Conservation (phyloP, 2,113 vertebrate genomes). For the Atlantisia rogersi region DNA sequence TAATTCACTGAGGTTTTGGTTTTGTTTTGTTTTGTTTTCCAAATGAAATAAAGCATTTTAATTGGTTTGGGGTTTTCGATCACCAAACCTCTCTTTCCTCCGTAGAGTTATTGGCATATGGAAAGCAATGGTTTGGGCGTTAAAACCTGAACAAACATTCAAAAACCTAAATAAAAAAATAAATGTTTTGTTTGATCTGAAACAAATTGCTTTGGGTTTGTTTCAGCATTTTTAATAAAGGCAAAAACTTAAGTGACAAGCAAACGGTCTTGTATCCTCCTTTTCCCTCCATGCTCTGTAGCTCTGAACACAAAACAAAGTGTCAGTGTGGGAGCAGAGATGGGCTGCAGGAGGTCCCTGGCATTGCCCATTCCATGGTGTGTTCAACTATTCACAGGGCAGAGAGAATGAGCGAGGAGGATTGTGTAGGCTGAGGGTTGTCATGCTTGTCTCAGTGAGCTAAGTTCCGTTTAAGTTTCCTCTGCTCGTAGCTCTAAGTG, state of each 20-base stretch:
- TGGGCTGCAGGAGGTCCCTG: not conserved
- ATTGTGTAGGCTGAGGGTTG: not conserved
- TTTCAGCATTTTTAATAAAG: not conserved
- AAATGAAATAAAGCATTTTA: constrained; percentile 6
- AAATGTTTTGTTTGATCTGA: not conserved
- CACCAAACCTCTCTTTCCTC: not conserved
- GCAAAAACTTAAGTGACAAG: not conserved
- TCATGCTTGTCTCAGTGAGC: not conserved
- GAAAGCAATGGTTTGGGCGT: not conserved
- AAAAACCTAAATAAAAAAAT: not conserved
- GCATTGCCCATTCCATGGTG: not conserved
- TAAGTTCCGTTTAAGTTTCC: not conserved
- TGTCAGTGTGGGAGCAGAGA: not conserved
- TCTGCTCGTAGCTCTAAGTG: not conserved
- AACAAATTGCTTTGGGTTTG: not conserved
- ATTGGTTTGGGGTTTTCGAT: not conserved
- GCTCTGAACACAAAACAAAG: not conserved
- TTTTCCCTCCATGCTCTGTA: not conserved
- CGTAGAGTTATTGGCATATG: not conserved
- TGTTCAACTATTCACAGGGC: not conserved
- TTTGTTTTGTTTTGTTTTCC: not conserved
- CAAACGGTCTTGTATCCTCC: not conserved
- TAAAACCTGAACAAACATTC: not conserved
- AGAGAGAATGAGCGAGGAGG: not conserved
- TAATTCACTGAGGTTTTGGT: not conserved